Conservation (phyloP, 2,797 vertebrate genomes). For the Sebastes glaucus region DNA sequence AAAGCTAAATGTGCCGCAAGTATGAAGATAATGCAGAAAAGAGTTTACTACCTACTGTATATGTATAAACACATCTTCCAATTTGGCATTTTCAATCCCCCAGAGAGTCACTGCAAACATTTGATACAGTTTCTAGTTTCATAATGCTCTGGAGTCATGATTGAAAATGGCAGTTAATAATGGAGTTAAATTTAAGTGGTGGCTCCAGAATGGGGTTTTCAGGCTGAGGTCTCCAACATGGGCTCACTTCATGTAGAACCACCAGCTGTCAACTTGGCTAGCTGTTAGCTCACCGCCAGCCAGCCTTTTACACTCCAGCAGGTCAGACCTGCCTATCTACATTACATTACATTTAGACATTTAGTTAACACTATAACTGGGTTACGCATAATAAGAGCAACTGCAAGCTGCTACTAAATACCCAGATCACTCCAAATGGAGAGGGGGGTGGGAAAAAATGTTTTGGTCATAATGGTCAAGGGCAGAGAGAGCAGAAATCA, state of each 20-base stretch:
- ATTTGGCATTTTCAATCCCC: background rate
- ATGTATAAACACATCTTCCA: background rate
- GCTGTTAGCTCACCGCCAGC: background rate
- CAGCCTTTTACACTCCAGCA: background rate
- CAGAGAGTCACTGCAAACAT: background rate
- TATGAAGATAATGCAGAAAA: background rate
- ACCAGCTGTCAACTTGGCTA: constrained; percentile 17
- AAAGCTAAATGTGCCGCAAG: background rate
- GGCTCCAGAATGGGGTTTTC: background rate
- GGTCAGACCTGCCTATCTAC: background rate
- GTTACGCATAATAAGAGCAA: background rate
- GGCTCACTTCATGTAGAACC: background rate
- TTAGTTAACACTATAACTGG: background rate
- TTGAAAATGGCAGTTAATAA: background rate
- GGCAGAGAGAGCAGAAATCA: background rate
- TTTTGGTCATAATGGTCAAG: background rate
- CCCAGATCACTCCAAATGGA: background rate
- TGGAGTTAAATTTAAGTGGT: background rate
- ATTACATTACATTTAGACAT: background rate
- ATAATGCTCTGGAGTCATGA: background rate
- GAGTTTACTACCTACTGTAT: background rate
- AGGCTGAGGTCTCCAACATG: background rate
- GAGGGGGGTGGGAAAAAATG: background rate
- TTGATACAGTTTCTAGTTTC: background rate
- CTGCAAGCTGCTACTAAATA: background rate